These are phyloP conservation scores for Macrotus californicus DNA, from an alignment of 2,113 vertebrate species.

Conservation along the genomic window DNA sequence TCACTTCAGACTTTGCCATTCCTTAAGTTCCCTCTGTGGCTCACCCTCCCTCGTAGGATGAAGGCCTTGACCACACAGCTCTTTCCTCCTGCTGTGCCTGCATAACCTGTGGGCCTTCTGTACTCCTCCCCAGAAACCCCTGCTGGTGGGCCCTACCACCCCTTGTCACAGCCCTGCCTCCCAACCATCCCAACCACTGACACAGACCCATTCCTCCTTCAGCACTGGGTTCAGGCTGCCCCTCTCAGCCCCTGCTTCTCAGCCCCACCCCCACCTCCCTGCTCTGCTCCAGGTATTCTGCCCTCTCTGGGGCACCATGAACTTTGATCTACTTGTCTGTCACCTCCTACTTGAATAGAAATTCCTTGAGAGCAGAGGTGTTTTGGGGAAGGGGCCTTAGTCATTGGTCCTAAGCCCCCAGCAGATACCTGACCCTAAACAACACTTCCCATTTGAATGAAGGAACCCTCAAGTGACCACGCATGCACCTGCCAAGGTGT, in stretches of 20 bases:
- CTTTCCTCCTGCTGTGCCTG: not conserved
- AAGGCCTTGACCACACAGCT: not conserved
- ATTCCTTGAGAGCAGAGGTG: not conserved
- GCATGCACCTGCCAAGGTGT: not conserved
- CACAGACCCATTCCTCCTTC: not conserved
- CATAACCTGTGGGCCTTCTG: not conserved
- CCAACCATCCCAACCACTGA: not conserved
- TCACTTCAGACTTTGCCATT: not conserved
- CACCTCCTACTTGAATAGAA: not conserved
- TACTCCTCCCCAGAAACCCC: not conserved
- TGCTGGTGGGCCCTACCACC: accelerated
- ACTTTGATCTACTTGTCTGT: not conserved
- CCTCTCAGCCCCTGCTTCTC: not conserved
- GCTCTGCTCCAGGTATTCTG: not conserved
- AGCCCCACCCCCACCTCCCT: not conserved
- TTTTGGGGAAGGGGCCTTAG: not conserved
- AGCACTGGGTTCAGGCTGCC: not conserved
- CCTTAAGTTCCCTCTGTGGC: not conserved
- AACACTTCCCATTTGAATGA: not conserved
- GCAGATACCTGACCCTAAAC: not conserved
- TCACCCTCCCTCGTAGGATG: not conserved
- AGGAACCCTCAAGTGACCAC: not conserved
- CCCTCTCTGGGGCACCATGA: not conserved
- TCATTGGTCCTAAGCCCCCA: not conserved
- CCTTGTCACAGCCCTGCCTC: accelerated